Base-by-base conservation (phyloP, 2,113 vertebrate species). In the Dasyprocta punctata region DNA sequence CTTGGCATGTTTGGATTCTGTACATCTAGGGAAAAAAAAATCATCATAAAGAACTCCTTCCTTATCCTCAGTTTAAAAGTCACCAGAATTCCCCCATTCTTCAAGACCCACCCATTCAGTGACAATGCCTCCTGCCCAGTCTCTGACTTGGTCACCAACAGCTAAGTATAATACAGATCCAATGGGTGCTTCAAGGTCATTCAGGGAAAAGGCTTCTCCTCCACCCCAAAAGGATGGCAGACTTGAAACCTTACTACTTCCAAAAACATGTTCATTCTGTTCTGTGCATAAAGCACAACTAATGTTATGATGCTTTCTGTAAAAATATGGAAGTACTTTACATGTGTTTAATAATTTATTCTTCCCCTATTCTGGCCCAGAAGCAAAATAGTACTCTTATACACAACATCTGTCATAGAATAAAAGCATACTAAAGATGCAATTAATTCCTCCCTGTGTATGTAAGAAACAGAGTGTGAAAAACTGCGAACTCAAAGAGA, bases 401-500 rank as follows among this genome's bases (percentile, higher is more conserved):
- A 26, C 38, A 92, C 41, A 87, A 3, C 89, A 49, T 89, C 69
- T 85, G 19, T 60, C 49, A 60, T 81, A 90, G 44, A 14, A 95
- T 54, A 81, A 92, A 95, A 80, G 69, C 49, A 26, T 86, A 65
- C 78, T 92, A 41, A 97, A 93, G 60, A 63, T 84, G 11, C 13
- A 93, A 33, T 49, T 80, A 60, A 92, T 13, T 82, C 33, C 3
- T 82, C 77, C 90, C 22, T 73, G 41, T 38, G 19, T 95, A 91
- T 81, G 8, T 10, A 89, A 97, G 36, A 94, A 60, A 38, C 86
- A 88, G 38, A 92, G 54, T 69, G 7, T 83, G 52, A 80, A 94
- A 90, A 86, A 54, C n/a, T 38, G 14, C 75, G 26, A 96, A 89
- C 28, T 56, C 71, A 71, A 88, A 97, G 47, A n/a, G 85, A 88